These are phyloP conservation scores for Paracentrotus lividus DNA, from an alignment of 53 echinoderm and acorn worm species.

Conservation along the genomic window DNA sequence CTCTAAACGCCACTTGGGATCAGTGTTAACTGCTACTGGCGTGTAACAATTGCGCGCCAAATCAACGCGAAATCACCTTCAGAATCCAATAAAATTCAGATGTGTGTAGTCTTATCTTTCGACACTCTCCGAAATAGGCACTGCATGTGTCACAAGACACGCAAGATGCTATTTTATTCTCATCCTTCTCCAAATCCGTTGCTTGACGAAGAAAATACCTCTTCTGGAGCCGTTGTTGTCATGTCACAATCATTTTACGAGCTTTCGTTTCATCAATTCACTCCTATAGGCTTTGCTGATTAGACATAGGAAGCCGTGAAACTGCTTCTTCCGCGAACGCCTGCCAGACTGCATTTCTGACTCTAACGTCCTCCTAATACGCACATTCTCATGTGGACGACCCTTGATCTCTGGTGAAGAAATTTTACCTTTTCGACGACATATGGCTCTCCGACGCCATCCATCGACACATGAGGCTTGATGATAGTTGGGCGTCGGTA, in stretches of 20 bases:
- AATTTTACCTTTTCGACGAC: background rate
- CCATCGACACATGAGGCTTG: slow-evolving; percentile 34
- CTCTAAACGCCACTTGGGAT: slow-evolving; percentile 48
- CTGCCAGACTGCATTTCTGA: slow-evolving; percentile 16
- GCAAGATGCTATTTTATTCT: slow-evolving; percentile 43
- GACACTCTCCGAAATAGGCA: slow-evolving; percentile 51
- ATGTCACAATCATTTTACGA: slow-evolving; percentile 68
- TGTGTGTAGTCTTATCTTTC: slow-evolving; percentile 15
- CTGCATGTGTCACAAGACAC: slow-evolving; percentile 41
- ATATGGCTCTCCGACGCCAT: slow-evolving; percentile 45
- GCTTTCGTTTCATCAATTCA: slow-evolving; percentile 71
- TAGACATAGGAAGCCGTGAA: slow-evolving; percentile 71
- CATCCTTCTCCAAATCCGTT: slow-evolving; percentile 5
- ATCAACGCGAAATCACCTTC: slow-evolving; percentile 65
- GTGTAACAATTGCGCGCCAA: slow-evolving; percentile 66
- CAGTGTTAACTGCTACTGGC: slow-evolving; percentile 61
- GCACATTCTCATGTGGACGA: background rate
- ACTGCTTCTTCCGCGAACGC: slow-evolving; percentile 46
- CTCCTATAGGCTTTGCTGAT: slow-evolving; percentile 55
- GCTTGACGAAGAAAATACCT: slow-evolving; percentile 19
- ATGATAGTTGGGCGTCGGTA: slow-evolving; percentile 42
- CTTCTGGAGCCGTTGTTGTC: slow-evolving; percentile 62
- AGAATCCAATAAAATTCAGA: slow-evolving; percentile 66
- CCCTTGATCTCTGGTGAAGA: background rate
- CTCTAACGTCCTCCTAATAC: background rate